phyloP scores from a whole-genome alignment of 2,888 invertebrate genomes.

The Pristionchus maxplancki region DNA sequence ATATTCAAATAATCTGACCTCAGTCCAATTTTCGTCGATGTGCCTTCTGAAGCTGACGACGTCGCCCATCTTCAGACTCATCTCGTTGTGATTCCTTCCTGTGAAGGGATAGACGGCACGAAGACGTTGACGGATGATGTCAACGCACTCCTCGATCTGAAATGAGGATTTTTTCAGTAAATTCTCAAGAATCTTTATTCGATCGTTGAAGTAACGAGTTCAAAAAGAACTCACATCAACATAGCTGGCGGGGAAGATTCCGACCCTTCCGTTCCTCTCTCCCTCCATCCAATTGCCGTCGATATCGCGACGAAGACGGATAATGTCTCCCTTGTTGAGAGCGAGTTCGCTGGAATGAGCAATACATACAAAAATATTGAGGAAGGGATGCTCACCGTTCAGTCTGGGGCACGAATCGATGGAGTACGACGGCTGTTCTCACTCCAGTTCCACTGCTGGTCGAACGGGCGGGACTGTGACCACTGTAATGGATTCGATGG shows the following conservation, averaged over 20 bases:
- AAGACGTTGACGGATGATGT: slow-evolving; percentile 56
- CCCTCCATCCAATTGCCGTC: slow-evolving; percentile 75
- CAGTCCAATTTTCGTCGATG: slow-evolving; percentile 73
- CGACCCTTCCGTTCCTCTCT: slow-evolving; percentile 71
- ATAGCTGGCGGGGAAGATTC: slow-evolving; percentile 73
- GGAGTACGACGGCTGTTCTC: slow-evolving; percentile 34
- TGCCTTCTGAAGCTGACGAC: slow-evolving; percentile 63
- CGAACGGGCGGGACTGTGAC: slow-evolving; percentile 41
- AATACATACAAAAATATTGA: neutral
- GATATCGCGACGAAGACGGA: slow-evolving; percentile 69
- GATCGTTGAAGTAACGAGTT: too few species aligned
- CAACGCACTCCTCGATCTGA: slow-evolving; percentile 50
- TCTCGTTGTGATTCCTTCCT: slow-evolving; percentile 68
- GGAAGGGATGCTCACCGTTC: slow-evolving; percentile 23
- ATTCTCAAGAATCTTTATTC: too few species aligned
- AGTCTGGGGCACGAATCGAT: slow-evolving; percentile 48
- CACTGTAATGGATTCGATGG: neutral
- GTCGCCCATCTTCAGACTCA: slow-evolving; percentile 70
- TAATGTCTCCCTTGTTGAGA: slow-evolving; percentile 72
- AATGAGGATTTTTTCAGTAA: too few species aligned
- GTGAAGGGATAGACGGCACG: slow-evolving; percentile 71
- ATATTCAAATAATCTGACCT: slow-evolving; percentile 54
- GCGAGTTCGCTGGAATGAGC: slow-evolving; percentile 68
- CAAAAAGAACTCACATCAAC: slow-evolving; percentile 66
- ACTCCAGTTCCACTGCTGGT: slow-evolving; percentile 1